Conservation (phyloP, 92 coral and sea anemone species). For the Epizoanthus fatuus region DNA sequence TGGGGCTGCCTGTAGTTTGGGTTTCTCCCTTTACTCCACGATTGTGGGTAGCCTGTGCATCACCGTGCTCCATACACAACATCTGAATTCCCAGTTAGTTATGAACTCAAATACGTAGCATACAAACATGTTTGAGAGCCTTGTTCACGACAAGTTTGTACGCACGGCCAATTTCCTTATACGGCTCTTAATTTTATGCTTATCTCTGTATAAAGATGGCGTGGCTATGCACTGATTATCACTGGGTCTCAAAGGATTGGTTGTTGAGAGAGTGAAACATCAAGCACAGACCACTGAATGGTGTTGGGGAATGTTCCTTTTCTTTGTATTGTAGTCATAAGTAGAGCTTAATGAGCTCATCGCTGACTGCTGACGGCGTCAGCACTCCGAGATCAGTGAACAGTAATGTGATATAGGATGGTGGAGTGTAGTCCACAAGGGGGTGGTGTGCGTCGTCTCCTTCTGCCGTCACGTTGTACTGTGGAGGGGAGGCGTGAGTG, state of each 20-base stretch:
- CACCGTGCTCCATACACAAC: no score
- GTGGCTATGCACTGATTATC: background rate
- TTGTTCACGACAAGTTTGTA: no score
- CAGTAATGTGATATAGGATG: slow-evolving; percentile 90
- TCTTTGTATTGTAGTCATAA: slow-evolving; percentile 64
- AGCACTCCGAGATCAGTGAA: slow-evolving; percentile 97
- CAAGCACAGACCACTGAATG: background rate
- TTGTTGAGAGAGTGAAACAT: background rate
- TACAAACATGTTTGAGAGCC: no score
- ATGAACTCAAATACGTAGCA: no score
- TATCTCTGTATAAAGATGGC: no score
- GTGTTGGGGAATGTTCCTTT: background rate
- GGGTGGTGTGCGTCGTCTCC: slow-evolving; percentile 76
- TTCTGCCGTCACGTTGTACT: slow-evolving; percentile 35
- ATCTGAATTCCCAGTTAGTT: no score
- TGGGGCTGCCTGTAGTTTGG: no score
- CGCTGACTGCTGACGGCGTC: slow-evolving; percentile 99
- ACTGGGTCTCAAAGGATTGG: background rate
- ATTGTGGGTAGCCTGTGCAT: no score
- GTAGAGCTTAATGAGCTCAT: slow-evolving; percentile 96
- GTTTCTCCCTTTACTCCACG: no score
- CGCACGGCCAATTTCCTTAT: no score
- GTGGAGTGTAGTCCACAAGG: slow-evolving; percentile 97
- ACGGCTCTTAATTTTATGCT: no score
- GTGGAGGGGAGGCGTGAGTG: background rate